Percentiles rank a stretch among this genome's conserved stretches.
Conservation (phyloP, 2,113 vertebrate genomes). For the Oreochromis niloticus region DNA sequence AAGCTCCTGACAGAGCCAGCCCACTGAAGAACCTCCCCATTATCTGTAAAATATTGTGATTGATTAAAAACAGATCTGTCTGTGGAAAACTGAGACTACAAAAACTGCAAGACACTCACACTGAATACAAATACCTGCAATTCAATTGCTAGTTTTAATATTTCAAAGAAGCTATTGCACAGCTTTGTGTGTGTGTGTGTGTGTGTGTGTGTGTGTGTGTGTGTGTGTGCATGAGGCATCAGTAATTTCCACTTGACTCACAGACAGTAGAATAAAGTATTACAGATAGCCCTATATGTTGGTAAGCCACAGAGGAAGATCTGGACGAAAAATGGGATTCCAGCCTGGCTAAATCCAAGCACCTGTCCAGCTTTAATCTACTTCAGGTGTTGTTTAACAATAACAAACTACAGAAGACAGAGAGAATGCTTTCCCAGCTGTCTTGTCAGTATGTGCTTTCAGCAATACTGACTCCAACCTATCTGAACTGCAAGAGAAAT, state of each 20-base stretch:
- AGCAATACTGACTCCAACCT: background rate
- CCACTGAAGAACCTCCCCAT: conserved; percentile 83
- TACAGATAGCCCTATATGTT: background rate
- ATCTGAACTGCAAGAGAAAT: background rate
- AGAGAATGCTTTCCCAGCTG: background rate
- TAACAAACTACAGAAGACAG: background rate
- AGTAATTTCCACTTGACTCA: background rate
- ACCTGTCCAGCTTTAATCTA: background rate
- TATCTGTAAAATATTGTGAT: conserved; percentile 65
- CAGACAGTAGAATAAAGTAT: background rate
- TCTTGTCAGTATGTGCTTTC: background rate
- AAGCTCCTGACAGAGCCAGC: conserved; percentile 80
- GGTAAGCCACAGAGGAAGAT: background rate
- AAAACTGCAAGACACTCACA: background rate
- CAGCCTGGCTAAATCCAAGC: background rate
- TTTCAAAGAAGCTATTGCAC: background rate
- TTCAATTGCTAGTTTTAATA: background rate
- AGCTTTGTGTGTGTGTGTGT: background rate
- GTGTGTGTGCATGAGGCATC: background rate
- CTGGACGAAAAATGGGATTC: background rate
- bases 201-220: background rate
- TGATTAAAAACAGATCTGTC: background rate
- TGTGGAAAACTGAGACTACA: background rate
- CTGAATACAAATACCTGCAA: background rate
- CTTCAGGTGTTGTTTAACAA: background rate